Base-by-base conservation (phyloP, 2,113 vertebrate species). In the Salvelinus namaycush region DNA sequence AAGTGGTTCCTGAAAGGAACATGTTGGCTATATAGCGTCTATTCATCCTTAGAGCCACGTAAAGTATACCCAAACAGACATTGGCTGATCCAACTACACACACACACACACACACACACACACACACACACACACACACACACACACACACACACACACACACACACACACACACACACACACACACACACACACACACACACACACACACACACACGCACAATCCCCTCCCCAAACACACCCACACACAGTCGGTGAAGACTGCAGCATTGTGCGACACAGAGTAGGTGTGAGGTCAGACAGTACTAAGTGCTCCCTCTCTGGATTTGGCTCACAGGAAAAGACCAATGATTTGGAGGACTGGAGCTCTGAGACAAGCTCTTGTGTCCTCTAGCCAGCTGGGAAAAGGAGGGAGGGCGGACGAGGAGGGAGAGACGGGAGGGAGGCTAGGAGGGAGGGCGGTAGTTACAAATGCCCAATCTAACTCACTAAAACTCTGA, bases 201-300 rank as follows among this genome's bases (percentile, higher is more conserved):
- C n/a, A n/a, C n/a, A n/a, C n/a, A n/a, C n/a, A n/a, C n/a, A n/a
- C n/a, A n/a, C n/a, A n/a, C n/a, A n/a, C n/a, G n/a, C n/a, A n/a
- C 54, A 22, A n/a, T 8, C 22, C 49, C 49, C 49, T 51, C 14
- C 49, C 49, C 44, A 16, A 1, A 54, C 48, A 31, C 20, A 3
- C 31, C 12, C 34, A 62, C 57, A 57, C 68, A 48, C 34, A 22
- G 16, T 59, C 51, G 39, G 78, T 66, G 77, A 80, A 79, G 76
- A 79, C 76, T 76, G 7, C 44, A 67, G 70, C 75, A 73, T 76
- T 82, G 73, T 78, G 78, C 70, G 67, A 73, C 73, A 74, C 34
- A 68, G 76, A 83, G 81, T 80, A 82, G 83, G 82, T 83, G 85
- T 79, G 85, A 84, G 85, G 71, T 80, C 74, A 83, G 73, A 48